These are phyloP conservation scores for Lasioglossum pauxillum DNA, from an alignment of 2,888 invertebrate genomes.

Conservation along the genomic window DNA sequence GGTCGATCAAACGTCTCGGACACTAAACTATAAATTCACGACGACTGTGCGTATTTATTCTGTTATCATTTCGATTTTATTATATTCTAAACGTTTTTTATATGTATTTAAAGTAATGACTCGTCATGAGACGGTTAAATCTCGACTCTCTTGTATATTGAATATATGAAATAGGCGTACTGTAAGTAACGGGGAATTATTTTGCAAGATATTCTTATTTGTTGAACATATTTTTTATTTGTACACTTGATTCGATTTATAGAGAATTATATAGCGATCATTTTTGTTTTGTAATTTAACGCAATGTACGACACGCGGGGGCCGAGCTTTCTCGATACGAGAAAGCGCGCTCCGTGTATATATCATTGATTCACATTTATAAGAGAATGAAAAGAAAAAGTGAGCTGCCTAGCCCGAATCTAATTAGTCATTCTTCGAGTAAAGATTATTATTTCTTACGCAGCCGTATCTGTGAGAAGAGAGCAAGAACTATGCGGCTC, in stretches of 20 bases:
- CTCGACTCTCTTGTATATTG: constrained; percentile 48
- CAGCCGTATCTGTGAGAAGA: constrained; percentile 1
- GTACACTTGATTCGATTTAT: constrained; percentile 27
- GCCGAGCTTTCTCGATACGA: background rate
- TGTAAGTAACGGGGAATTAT: constrained; percentile 27
- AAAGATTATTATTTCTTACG: constrained; percentile 8
- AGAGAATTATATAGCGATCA: constrained; percentile 30
- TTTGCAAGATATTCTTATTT: constrained; percentile 33
- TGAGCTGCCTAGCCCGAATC: constrained; percentile 6
- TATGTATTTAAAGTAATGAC: constrained; percentile 32
- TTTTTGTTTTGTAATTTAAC: constrained; percentile 33
- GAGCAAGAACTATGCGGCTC: constrained; percentile 6
- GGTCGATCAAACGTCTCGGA: constrained; percentile 1
- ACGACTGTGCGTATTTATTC: constrained; percentile 12
- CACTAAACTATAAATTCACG: background rate
- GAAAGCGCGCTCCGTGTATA: background rate
- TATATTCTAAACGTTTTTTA: constrained; percentile 28
- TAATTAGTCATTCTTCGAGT: background rate
- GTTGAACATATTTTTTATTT: constrained; percentile 48
- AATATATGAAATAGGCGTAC: constrained; percentile 21
- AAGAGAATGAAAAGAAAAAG: background rate
- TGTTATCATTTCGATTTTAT: constrained; percentile 33
- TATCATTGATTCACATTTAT: constrained; percentile 17
- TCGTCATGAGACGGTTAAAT: constrained; percentile 12
- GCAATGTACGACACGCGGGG: background rate